A percentile compares a stretch with the other conserved stretches of the same genome.
phyloP scores from a whole-genome alignment of 30 jellyfish, hydroid and myxozoan species.

The Cassiopea xamachana region DNA sequence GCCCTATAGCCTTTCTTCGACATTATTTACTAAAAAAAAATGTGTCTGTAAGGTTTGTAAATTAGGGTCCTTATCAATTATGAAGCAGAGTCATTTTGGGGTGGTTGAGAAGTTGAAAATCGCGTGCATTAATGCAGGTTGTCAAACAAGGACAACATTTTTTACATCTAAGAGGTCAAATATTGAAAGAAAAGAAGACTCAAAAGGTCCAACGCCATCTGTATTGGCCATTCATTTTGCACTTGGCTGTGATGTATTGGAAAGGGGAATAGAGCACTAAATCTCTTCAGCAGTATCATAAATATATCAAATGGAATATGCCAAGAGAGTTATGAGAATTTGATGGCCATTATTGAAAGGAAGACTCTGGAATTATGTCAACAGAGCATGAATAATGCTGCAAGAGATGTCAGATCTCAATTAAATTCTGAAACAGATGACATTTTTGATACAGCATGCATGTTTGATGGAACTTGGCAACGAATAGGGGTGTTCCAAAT shows the following conservation, averaged over 20 bases:
- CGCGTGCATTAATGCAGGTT: background rate
- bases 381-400: constrained; percentile 25
- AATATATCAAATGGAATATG: background rate
- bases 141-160: constrained; percentile 20
- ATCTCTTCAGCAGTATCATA: constrained; percentile 1
- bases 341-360: background rate
- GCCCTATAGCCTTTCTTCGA: too few relatives aligned
- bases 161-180: constrained; percentile 31
- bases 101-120: constrained; percentile 9
- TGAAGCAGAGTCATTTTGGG: constrained; percentile 5
- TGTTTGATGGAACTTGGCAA: constrained; percentile 46
- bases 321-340: background rate
- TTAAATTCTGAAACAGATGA: background rate
- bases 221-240: background rate
- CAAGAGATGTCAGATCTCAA: constrained; percentile 8
- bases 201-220: constrained; percentile 21
- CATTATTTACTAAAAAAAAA: too few relatives aligned
- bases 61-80: constrained; percentile 2
- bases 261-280: constrained; percentile 4
- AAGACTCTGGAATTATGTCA: background rate
- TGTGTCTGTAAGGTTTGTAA: constrained; percentile 9
- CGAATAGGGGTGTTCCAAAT: background rate
- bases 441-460: constrained; percentile 21
- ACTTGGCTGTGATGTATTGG: constrained; percentile 12
- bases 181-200: constrained; percentile 2